Percentiles rank a stretch among this genome's conserved stretches.
These are phyloP conservation scores for Thrips palmi DNA, from an alignment of 1,140 invertebrate genomes.

Conservation along the genomic window DNA sequence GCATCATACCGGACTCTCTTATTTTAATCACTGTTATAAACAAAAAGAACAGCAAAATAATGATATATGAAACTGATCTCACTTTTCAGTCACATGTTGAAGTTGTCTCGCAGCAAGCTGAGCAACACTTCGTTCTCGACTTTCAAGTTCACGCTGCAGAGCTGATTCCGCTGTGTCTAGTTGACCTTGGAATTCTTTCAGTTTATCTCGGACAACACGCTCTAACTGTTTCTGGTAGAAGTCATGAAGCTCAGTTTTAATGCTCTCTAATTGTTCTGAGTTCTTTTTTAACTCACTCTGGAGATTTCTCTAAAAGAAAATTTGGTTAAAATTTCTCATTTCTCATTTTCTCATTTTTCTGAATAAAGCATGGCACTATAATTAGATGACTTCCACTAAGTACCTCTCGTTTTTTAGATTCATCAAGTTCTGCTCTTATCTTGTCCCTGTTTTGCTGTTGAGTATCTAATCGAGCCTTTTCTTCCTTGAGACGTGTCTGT, in stretches of 20 bases:
- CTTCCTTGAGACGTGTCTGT: conserved; percentile 29
- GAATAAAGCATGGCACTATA: not conserved
- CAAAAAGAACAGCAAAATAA: too few relatives aligned
- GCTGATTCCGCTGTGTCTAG: conserved; percentile 43
- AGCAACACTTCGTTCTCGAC: conserved; percentile 41
- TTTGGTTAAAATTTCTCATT: not conserved
- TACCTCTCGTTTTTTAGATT: conserved; percentile 30
- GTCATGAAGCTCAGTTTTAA: conserved; percentile 42
- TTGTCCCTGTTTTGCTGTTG: conserved; percentile 30
- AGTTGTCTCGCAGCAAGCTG: conserved; percentile 1
- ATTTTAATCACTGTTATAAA: too few relatives aligned
- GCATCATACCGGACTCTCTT: too few relatives aligned
- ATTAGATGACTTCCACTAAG: conserved; percentile 8
- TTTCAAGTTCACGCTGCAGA: conserved; percentile 40
- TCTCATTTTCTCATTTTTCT: not conserved
- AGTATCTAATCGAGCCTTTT: conserved; percentile 26
- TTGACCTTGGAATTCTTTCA: conserved; percentile 57
- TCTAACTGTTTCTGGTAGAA: conserved; percentile 66
- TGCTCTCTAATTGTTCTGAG: conserved; percentile 37
- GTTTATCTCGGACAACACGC: conserved; percentile 48
- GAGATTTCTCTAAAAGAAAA: conserved; percentile 25
- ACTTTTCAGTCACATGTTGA: conserved; percentile 1
- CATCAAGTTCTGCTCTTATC: conserved; percentile 26
- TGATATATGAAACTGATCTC: not conserved
- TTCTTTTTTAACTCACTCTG: conserved; percentile 32